Percentiles rank a stretch among this genome's conserved stretches.
Evolutionary conservation across 2,888 invertebrate species (phyloP).

Genomic region (Lomographa bimaculata): DNA sequence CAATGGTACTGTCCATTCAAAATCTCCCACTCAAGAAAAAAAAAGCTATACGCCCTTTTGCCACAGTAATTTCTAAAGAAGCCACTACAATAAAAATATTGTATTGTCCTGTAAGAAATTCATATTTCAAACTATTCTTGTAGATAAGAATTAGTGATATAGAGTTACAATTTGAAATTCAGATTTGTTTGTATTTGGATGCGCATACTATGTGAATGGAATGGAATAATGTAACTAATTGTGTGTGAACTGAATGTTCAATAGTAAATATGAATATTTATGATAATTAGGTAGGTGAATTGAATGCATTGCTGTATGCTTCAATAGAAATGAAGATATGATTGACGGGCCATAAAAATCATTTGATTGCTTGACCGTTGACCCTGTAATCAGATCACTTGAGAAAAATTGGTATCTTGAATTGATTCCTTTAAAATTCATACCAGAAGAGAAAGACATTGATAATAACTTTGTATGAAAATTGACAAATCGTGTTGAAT

Average conservation of each 20-base stretch:
- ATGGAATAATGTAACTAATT: slow-evolving; percentile 77
- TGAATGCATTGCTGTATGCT: slow-evolving; percentile 30
- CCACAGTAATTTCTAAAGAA: slow-evolving; percentile 48
- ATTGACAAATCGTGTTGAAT: too few species aligned
- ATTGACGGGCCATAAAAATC: slow-evolving; percentile 43
- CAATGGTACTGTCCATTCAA: slow-evolving; percentile 37
- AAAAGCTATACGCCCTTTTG: slow-evolving; percentile 39
- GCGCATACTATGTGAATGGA: slow-evolving; percentile 55
- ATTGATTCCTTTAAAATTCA: too few species aligned
- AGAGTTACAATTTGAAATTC: slow-evolving; percentile 74
- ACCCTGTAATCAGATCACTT: slow-evolving; percentile 11
- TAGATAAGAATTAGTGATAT: slow-evolving; percentile 69
- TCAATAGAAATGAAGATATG: slow-evolving; percentile 39
- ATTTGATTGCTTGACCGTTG: slow-evolving; percentile 29
- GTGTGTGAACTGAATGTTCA: slow-evolving; percentile 70
- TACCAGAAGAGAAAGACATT: too few species aligned
- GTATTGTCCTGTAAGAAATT: slow-evolving; percentile 64
- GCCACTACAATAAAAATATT: slow-evolving; percentile 75
- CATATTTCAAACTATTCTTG: slow-evolving; percentile 69
- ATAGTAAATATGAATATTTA: slow-evolving; percentile 70
- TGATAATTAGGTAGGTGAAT: slow-evolving; percentile 52
- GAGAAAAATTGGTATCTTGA: too few species aligned
- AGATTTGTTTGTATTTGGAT: slow-evolving; percentile 64
- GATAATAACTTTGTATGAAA: too few species aligned
- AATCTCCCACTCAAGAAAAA: slow-evolving; percentile 31